phyloP scores from a whole-genome alignment of 2,113 vertebrate genomes.

The Bettongia penicillata region DNA sequence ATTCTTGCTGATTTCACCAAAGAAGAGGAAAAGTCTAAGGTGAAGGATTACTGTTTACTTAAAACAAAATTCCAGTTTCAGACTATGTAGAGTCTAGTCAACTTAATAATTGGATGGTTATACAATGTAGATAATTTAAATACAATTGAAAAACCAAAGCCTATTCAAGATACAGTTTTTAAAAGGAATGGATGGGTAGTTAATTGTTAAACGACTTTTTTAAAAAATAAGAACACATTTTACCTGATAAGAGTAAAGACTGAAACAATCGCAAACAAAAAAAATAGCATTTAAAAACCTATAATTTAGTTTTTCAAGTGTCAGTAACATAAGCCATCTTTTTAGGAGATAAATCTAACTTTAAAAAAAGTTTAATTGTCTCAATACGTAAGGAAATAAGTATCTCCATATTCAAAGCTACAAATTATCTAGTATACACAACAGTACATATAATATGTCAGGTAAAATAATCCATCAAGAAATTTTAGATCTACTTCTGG shows the following conservation, averaged over 20 bases:
- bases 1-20: not conserved
- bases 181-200: not conserved
- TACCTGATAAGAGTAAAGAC: not conserved
- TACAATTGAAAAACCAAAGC: not conserved
- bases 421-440: conserved; percentile 15
- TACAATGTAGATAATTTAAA: not conserved
- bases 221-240: not conserved
- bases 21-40: not conserved
- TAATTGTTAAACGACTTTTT: not conserved
- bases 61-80: not conserved
- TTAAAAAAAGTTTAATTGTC: not conserved
- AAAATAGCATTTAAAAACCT: not conserved
- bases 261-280: not conserved
- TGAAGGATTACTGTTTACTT: not conserved
- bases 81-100: conserved; percentile 16
- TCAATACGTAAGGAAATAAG: conserved; percentile 38
- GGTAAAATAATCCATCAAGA: conserved; percentile 59
- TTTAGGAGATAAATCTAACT: conserved; percentile 42
- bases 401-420: conserved; percentile 40
- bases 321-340: conserved; percentile 35
- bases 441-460: conserved; percentile 24
- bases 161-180: not conserved
- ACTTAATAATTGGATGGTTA: not conserved
- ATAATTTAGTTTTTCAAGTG: conserved; percentile 16
- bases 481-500: conserved; percentile 59